These are phyloP conservation scores for Sebastes diploproa DNA, from an alignment of 2,797 vertebrate genomes.

Conservation along the genomic window DNA sequence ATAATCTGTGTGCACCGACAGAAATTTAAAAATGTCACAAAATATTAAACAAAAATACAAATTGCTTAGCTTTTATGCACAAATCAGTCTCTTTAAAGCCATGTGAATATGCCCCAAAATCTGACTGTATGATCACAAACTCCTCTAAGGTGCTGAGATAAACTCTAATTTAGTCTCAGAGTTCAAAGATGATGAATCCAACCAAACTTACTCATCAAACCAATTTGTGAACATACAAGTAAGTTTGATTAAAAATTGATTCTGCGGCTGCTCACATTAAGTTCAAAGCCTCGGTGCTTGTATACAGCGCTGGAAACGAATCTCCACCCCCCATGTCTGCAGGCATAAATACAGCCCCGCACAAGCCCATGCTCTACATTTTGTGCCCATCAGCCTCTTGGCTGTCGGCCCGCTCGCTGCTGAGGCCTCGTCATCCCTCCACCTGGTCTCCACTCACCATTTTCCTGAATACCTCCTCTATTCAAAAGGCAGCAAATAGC, in stretches of 20 bases:
- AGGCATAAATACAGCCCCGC: constrained; percentile 46
- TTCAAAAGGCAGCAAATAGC: constrained; percentile 54
- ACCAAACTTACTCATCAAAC: constrained; percentile 44
- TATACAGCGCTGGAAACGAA: constrained; percentile 25
- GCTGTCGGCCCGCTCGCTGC: constrained; percentile 43
- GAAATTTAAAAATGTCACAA: background rate
- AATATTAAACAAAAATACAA: constrained; percentile 4
- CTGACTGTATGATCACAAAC: constrained; percentile 10
- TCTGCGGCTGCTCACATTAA: background rate
- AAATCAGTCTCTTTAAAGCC: constrained; percentile 13
- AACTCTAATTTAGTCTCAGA: constrained; percentile 8
- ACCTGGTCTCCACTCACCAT: constrained; percentile 60
- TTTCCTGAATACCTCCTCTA: constrained; percentile 45
- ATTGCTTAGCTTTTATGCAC: constrained; percentile 15
- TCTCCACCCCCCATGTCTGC: constrained; percentile 38
- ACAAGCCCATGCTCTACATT: constrained; percentile 37
- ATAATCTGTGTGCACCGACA: background rate
- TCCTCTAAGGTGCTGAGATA: constrained; percentile 13
- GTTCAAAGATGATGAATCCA: constrained; percentile 21
- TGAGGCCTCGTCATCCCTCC: constrained; percentile 43
- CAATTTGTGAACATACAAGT: constrained; percentile 48
- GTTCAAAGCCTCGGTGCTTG: constrained; percentile 28
- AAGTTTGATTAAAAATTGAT: constrained; percentile 51
- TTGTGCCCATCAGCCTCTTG: constrained; percentile 48
- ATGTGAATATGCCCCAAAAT: constrained; percentile 3